phyloP scores from a whole-genome alignment of 2,113 vertebrate species.

The Mustela nigripes region DNA sequence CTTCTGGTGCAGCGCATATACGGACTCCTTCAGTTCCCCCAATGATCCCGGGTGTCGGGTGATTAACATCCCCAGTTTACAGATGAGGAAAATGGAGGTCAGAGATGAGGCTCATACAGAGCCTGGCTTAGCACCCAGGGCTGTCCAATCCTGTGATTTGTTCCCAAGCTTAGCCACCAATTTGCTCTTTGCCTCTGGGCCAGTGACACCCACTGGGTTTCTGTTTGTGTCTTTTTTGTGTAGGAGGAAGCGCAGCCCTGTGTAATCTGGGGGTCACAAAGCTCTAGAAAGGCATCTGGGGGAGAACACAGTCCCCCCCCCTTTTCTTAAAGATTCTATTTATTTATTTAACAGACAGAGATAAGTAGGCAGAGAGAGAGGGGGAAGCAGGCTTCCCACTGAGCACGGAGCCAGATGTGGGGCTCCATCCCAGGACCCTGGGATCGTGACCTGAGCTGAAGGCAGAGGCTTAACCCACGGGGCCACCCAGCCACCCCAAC shows the following conservation, averaged over 20 bases:
- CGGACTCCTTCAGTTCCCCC: neutral
- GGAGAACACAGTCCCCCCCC: neutral
- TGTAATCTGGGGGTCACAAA: neutral
- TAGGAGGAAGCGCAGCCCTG: neutral
- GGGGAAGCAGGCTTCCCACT: too few species aligned
- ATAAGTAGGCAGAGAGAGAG: too few species aligned
- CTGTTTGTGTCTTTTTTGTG: neutral
- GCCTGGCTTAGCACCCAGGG: neutral
- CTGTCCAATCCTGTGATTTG: neutral
- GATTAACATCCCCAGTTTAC: neutral
- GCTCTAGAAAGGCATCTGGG: neutral
- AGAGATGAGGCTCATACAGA: neutral
- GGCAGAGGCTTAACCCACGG: too few species aligned
- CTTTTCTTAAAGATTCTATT: too few species aligned
- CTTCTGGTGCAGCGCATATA: rapidly evolving
- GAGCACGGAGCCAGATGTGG: too few species aligned
- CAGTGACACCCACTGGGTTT: neutral
- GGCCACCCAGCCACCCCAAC: too few species aligned
- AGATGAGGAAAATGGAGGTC: neutral
- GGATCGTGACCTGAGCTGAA: too few species aligned
- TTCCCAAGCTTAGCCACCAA: neutral
- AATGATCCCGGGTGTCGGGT: neutral
- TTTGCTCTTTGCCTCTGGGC: neutral
- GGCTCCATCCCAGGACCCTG: too few species aligned
- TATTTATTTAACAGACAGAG: too few species aligned